phyloP scores from a whole-genome alignment of 2,888 invertebrate species.

The Netelia melanura region DNA sequence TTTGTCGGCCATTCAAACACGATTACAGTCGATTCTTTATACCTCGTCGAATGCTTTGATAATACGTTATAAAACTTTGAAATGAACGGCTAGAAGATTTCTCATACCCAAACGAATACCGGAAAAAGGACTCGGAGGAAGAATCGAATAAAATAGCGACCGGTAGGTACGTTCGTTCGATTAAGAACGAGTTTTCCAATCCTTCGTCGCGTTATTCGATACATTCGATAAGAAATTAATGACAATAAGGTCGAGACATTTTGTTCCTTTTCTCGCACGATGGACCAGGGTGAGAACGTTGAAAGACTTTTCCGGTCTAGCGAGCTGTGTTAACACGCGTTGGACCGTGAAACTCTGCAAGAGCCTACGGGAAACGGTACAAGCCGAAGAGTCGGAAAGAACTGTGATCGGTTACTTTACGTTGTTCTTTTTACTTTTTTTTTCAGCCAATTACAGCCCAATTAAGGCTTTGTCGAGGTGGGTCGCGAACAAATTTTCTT shows the following conservation, averaged over 20 bases:
- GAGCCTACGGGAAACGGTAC: background rate
- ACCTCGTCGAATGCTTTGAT: slow-evolving; percentile 10
- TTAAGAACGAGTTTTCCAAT: slow-evolving; percentile 18
- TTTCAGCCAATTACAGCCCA: slow-evolving; percentile 72
- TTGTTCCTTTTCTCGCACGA: slow-evolving; percentile 31
- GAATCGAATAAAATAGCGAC: background rate
- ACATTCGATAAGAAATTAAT: slow-evolving; percentile 42
- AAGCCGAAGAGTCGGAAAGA: slow-evolving; percentile 12
- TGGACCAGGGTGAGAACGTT: slow-evolving; percentile 30
- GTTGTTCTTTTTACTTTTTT: slow-evolving; percentile 42
- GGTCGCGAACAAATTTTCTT: slow-evolving; percentile 33
- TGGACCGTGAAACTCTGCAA: slow-evolving; percentile 49
- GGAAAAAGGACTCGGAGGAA: slow-evolving; percentile 12
- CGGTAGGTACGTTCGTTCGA: background rate
- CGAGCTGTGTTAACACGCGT: slow-evolving; percentile 64
- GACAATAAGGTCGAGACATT: slow-evolving; percentile 36
- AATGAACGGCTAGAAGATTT: slow-evolving; percentile 5
- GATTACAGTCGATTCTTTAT: slow-evolving; percentile 27
- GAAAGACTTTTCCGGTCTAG: slow-evolving; percentile 63
- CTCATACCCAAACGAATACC: background rate
- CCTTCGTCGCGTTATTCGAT: slow-evolving; percentile 15
- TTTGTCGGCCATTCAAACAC: slow-evolving; percentile 37
- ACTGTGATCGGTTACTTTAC: slow-evolving; percentile 34
- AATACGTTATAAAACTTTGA: background rate
- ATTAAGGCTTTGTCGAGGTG: slow-evolving; percentile 72